Percentiles rank a stretch among this genome's conserved stretches.
These are phyloP conservation scores for Pavo muticus DNA, from an alignment of 2,113 vertebrate species.

Conservation along the genomic window DNA sequence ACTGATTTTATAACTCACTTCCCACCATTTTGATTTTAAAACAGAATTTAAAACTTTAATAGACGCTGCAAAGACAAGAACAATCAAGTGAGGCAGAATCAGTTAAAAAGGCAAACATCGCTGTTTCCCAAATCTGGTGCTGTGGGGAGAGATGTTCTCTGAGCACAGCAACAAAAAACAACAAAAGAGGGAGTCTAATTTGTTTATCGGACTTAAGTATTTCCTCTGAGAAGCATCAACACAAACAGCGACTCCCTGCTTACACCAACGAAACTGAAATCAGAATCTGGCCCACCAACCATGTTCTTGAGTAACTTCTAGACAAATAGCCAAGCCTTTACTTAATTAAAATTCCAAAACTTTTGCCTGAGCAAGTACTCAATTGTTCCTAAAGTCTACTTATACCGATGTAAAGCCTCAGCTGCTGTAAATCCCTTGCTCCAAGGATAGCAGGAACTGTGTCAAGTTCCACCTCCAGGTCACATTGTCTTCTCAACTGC, in stretches of 20 bases:
- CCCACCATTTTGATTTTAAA: neutral
- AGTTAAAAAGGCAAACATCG: neutral
- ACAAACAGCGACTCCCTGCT: neutral
- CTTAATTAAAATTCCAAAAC: conserved; percentile 1
- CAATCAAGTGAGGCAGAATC: neutral
- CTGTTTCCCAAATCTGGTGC: neutral
- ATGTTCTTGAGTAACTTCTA: neutral
- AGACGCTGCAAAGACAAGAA: neutral
- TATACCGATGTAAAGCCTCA: neutral
- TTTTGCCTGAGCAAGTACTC: conserved; percentile 3
- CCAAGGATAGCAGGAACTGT: neutral
- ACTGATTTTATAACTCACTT: neutral
- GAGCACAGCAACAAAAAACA: neutral
- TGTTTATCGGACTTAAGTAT: neutral
- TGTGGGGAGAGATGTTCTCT: neutral
- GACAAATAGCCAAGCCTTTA: neutral
- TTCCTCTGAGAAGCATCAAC: neutral
- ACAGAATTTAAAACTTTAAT: neutral
- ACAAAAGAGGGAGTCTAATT: neutral
- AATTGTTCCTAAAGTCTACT: neutral
- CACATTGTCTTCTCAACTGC: neutral
- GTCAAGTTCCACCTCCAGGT: neutral
- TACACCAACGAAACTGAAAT: accelerated
- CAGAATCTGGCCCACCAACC: neutral
- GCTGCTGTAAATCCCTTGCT: neutral